Conservation (phyloP, 1,140 invertebrate species). For the Archegozetes longisetosus region DNA sequence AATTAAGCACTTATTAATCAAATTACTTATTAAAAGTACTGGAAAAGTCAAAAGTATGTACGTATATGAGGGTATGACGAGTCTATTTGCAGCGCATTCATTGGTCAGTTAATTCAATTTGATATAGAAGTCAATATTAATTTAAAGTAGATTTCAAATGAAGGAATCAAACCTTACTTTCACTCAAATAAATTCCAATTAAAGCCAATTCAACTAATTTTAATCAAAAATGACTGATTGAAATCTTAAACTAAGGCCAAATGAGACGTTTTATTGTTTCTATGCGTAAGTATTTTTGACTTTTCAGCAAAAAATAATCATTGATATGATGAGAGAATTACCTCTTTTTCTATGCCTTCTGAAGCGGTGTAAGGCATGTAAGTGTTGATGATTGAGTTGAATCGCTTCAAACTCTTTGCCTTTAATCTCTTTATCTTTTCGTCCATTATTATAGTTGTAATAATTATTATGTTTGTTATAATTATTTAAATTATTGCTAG, state of each 20-base stretch:
- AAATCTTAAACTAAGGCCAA: too few species aligned
- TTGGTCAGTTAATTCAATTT: too few species aligned
- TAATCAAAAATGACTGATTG: too few species aligned
- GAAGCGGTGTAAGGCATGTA: conserved; percentile 49
- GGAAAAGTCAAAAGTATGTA: background rate
- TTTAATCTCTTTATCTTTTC: background rate
- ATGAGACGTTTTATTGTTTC: too few species aligned
- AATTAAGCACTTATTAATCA: background rate
- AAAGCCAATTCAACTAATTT: background rate
- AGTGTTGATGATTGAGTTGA: conserved; percentile 36
- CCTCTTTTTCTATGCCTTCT: conserved; percentile 52
- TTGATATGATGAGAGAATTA: conserved; percentile 23
- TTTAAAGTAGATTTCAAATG: too few species aligned
- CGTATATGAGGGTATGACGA: background rate
- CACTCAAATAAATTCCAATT: conserved; percentile 12
- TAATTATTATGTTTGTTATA: background rate
- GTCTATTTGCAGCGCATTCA: too few species aligned
- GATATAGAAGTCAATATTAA: too few species aligned
- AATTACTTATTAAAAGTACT: too few species aligned
- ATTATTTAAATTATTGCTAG: background rate
- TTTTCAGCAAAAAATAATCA: too few species aligned
- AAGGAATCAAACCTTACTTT: too few species aligned
- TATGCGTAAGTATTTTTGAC: too few species aligned
- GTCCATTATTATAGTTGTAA: background rate
- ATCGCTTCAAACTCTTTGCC: background rate